Base-by-base conservation (phyloP, 2,797 vertebrate species). In the Spea hammondii region DNA sequence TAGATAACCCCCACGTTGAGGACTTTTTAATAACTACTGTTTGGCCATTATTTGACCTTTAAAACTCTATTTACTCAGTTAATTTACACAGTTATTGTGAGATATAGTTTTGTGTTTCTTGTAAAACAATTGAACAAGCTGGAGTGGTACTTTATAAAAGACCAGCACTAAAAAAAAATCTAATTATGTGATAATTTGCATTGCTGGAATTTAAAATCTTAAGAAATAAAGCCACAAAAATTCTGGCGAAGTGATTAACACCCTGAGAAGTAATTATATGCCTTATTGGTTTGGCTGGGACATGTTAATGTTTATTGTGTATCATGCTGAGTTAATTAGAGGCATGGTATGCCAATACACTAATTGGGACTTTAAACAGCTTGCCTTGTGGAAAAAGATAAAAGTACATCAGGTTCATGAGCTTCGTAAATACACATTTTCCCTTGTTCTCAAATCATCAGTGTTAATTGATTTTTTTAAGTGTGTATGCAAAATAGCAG, bases 271-370 rank as follows among this genome's bases (percentile, higher is more conserved):
- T 76, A 80, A 80, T 80, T 80, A 80, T 62, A 72, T 80, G 79
- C 73, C 65, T 80, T 80, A 80, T 72, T 76, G 68, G 73, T 80
- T 59, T 76, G 67, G 68, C 69, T 80, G 47, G 62, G 73, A 64
- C 55, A 70, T 80, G 67, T 70, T 70, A 80, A 59, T 76, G 68
- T 76, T 80, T 76, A 80, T 80, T 76, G 47, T 49, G 17, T 47
- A 66, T 80, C 74, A 80, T 66, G 62, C 74, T 71, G 65, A 79
- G 73, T 71, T 80, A 80, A 80, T 80, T 80, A 80, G 60, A 59
- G 68, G 7, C 79, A 70, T 76, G 79, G 68, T 66, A 65, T 50
- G 68, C 74, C 69, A 72, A 59, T 76, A 71, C 68, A 62, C 69
- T 80, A 74, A 74, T 79, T 67, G 62, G 55, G 46, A 74, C 67